These are phyloP conservation scores for Coluber constrictor DNA, from an alignment of 2,797 vertebrate genomes.

Conservation along the genomic window DNA sequence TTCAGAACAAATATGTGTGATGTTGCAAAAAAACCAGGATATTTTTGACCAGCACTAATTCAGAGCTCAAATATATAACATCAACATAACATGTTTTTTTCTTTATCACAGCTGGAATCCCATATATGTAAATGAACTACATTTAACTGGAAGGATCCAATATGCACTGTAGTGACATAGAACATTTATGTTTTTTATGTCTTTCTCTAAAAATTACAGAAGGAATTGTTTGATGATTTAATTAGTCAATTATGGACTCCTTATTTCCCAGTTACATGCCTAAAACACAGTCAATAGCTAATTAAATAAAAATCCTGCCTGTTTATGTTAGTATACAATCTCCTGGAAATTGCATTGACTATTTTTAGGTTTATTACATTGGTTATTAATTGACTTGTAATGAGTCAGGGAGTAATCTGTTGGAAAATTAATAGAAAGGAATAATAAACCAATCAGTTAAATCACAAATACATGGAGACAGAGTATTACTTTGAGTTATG, in stretches of 20 bases:
- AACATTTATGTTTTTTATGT: background rate
- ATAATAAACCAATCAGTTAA: constrained; percentile 20
- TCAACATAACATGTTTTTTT: background rate
- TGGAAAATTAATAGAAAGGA: constrained; percentile 3
- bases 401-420: constrained; percentile 2
- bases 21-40: background rate
- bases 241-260: constrained; percentile 13
- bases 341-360: background rate
- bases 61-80: background rate
- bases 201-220: background rate
- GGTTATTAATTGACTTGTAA: constrained; percentile 18
- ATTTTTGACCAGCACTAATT: background rate
- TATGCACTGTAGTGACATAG: background rate
- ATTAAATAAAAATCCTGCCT: background rate
- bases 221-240: background rate
- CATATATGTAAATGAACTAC: background rate
- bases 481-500: constrained; percentile 18
- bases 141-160: background rate
- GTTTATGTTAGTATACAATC: constrained; percentile 1
- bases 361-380: constrained; percentile 20
- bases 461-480: background rate
- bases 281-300: constrained; percentile 5
- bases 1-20: background rate
- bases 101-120: background rate
- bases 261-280: background rate